Percentiles rank a stretch among this genome's conserved stretches.
Evolutionary conservation across 2,113 vertebrate species (phyloP).

Genomic region (Genyomyrus donnyi): DNA sequence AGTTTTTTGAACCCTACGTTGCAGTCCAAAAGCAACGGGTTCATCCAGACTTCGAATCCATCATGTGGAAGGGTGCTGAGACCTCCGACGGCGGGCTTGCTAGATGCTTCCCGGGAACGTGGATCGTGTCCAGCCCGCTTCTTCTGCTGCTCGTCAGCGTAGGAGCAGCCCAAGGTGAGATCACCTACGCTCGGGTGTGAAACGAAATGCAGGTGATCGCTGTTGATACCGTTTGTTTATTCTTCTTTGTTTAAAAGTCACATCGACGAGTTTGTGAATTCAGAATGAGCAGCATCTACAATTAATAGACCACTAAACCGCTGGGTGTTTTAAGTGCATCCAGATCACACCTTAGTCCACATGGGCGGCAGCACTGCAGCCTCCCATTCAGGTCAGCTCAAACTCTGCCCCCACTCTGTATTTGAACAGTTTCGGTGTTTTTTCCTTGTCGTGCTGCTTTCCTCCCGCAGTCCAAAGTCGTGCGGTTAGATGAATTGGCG

Average conservation of each 20-base stretch:
- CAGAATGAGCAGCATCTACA: background rate
- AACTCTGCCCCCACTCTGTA: background rate
- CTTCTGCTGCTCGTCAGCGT: conserved; percentile 68
- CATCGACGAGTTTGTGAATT: background rate
- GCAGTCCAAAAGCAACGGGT: conserved; percentile 36
- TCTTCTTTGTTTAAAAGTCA: conserved; percentile 13
- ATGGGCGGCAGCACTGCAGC: background rate
- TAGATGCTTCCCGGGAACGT: conserved; percentile 65
- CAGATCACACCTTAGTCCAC: background rate
- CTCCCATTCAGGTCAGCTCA: background rate
- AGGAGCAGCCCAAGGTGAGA: conserved; percentile 80
- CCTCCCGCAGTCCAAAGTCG: background rate
- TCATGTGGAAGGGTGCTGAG: conserved; percentile 71
- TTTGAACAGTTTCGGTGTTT: background rate
- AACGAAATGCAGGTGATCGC: background rate
- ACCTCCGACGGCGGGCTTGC: conserved; percentile 63
- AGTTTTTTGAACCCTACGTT: background rate
- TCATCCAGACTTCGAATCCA: conserved; percentile 40
- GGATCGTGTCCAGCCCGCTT: conserved; percentile 66
- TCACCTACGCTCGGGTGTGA: background rate
- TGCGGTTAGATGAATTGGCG: conserved; percentile 1
- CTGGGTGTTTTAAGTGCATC: background rate
- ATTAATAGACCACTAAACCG: background rate
- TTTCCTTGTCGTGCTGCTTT: background rate
- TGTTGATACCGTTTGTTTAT: conserved; percentile 29